Base-by-base conservation (phyloP, 2,113 vertebrate species). In the Cepphus grylle region DNA sequence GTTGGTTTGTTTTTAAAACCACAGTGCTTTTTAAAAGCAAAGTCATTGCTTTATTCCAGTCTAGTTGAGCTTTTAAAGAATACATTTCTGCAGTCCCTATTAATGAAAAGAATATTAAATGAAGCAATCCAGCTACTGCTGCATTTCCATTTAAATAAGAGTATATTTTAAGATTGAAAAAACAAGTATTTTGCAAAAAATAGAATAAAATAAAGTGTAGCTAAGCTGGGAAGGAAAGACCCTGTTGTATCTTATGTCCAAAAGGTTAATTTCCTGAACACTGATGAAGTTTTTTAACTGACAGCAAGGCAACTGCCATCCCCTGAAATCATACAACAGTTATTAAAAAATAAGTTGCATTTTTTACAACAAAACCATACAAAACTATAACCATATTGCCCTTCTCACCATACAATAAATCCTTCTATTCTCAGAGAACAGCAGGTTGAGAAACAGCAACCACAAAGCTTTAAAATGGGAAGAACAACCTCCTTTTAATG, bases 381-480 rank as follows among this genome's bases (percentile, higher is more conserved):
- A 61, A 73, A 66, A 80, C 78, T 32, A 43, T 40, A 71, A 76
- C 63, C 62, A 83, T 78, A 27, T 61, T 72, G 32, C 40, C 47
- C 49, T 66, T 93, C 62, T 83, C 88, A 70, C 15, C 22, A 45
- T 58, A 83, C 43, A 82, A 86, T 90, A 95, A 94, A 94, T 91
- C 74, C 66, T 61, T 58, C 20, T 61, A 45, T 90, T 84, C 61
- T 86, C 36, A 91, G 32, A 23, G 7, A 88, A 85, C 20, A 87
- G 53, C 70, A 79, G 26, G n/a, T 47, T 80, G 49, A 88, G 40
- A 81, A 89, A 12, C 43, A 90, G 74, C 71, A 89, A 84, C 73
- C 49, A 90, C 34, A 95, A 87, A 84, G 56, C 62, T 95, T 84
- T 95, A 86, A 97, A 95, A 85, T 79, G 59, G 71, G 49, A 81